Evolutionary conservation across 2,888 invertebrate species (phyloP).

Genomic region (Drosophila anomelani): DNA sequence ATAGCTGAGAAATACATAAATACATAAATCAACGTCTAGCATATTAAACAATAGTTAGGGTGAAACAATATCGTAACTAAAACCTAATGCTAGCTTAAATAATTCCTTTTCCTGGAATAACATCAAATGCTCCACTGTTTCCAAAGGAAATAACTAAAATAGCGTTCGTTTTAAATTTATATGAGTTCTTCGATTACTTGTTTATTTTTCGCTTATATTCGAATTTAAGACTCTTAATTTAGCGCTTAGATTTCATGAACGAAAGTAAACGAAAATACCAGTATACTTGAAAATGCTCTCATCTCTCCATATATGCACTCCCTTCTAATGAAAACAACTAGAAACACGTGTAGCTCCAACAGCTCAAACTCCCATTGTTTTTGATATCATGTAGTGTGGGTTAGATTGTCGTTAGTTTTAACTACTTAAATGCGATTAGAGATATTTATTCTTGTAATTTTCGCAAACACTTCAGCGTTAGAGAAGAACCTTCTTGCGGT

Average conservation of each 20-base stretch:
- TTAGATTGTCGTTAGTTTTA: background rate
- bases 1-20: conserved; percentile 4
- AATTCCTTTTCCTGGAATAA: background rate
- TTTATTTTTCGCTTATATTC: conserved; percentile 27
- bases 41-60: background rate
- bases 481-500: too few species aligned
- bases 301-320: conserved; percentile 5
- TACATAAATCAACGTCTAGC: conserved; percentile 1
- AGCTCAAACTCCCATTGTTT: conserved; percentile 1
- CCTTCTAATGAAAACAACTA: background rate
- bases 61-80: background rate
- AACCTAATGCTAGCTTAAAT: background rate
- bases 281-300: conserved; percentile 25
- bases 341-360: conserved; percentile 8
- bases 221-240: conserved; percentile 63
- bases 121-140: background rate
- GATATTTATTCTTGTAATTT: too few species aligned
- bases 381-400: background rate
- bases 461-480: too few species aligned
- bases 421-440: conserved; percentile 49
- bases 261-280: conserved; percentile 40
- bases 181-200: background rate
- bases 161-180: background rate
- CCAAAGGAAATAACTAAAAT: background rate
- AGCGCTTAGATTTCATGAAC: conserved; percentile 41